Percentiles rank a stretch among this genome's conserved stretches.
Conservation (phyloP, 2,797 vertebrate genomes). For the Danio kyathit region DNA sequence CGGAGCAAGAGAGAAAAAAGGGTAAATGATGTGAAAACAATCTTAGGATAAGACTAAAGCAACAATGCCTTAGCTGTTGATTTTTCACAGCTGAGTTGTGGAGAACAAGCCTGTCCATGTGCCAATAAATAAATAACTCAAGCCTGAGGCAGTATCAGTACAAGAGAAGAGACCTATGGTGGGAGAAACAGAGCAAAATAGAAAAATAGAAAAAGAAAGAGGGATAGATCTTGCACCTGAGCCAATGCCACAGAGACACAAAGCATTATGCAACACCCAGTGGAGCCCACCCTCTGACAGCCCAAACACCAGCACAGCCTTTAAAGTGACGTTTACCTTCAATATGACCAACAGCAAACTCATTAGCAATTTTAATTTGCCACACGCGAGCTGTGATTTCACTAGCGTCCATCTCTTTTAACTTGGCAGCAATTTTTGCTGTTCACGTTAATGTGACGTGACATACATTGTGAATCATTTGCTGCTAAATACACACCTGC, state of each 20-base stretch:
- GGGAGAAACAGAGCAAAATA: constrained; percentile 13
- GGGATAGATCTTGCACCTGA: constrained; percentile 42
- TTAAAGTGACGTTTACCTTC: constrained; percentile 34
- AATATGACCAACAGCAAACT: neutral
- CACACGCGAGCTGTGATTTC: neutral
- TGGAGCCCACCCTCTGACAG: constrained; percentile 40
- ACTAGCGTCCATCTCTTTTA: neutral
- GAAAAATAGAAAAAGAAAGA: neutral
- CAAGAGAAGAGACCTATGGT: constrained; percentile 22
- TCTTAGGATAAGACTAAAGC: neutral
- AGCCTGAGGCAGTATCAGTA: constrained; percentile 20
- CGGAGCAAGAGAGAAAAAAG: neutral
- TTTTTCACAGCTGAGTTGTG: constrained; percentile 7
- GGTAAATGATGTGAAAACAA: neutral
- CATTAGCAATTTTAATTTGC: constrained; percentile 40
- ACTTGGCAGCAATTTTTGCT: constrained; percentile 12
- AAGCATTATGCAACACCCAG: constrained; percentile 66
- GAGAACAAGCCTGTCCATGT: constrained; percentile 50
- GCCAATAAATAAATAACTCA: constrained; percentile 31
- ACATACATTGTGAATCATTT: neutral
- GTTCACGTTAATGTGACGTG: constrained; percentile 7
- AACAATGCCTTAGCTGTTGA: neutral
- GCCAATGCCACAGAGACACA: constrained; percentile 55
- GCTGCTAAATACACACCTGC: neutral
- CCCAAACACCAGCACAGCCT: constrained; percentile 51